Evolutionary conservation across 2,888 invertebrate genomes (phyloP), one percentile per base, ranked within the genome.

Genomic region (Agrilus mali): DNA sequence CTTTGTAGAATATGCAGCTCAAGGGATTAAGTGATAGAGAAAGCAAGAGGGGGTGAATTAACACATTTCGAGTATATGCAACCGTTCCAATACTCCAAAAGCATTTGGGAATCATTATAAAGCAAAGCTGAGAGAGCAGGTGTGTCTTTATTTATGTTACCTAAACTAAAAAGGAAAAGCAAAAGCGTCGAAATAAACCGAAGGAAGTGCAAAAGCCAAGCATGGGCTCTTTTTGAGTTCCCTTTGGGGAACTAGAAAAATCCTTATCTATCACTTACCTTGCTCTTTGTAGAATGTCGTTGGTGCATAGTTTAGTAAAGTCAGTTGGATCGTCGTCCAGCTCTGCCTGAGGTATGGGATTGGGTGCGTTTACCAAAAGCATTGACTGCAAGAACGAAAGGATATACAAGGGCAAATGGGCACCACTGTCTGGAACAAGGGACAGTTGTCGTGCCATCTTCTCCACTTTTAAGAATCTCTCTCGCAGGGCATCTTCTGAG

Each of bases 301-400:
- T 92, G 1, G 93, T 92, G 66, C 83, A 83, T 58, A 93, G 69
- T 55, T 77, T 70, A 17, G 75, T 71, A 54, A 83, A 78, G 61
- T 92, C 85, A 41, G 80, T 74, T 4, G 78, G 77, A 53, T 79
- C 73, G 60, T 88, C 80, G 38, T 80, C 73, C 33, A 88, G 65
- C 61, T 89, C 88, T 17, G 75, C 74, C 44, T 74, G 71, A 0
- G 88, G 80, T 52, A 88, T 84, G 44, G 80, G 78, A 54, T 77
- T 73, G 44, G 73, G 68, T 14, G 78, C 73, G 46, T 78, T 78
- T 55, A 86, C 71, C 36, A 89, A 72, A 44, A 97, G 70, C 51
- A 86, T 66, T n/a, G 90, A 90, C 65, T 95, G 94, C 34, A 96
- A 60, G 71, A 85, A 94, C 2, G 93, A 93, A 12, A 94, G 68